These are phyloP conservation scores for Calosoma granatense DNA, from an alignment of 1,140 invertebrate genomes.

Conservation along the genomic window DNA sequence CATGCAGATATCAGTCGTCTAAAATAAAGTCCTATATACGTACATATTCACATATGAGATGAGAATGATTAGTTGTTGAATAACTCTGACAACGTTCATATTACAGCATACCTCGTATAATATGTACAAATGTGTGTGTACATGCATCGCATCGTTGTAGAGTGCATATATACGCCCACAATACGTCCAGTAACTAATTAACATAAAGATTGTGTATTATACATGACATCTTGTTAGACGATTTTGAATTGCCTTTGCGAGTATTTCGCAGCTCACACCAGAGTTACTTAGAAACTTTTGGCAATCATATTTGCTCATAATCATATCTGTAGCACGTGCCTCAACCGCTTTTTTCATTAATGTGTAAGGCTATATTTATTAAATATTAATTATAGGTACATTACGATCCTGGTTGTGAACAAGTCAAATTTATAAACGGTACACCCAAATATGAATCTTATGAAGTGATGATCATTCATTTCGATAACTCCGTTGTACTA, in stretches of 20 bases:
- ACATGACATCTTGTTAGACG: not conserved
- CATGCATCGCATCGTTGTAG: not conserved
- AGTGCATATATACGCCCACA: constrained; percentile 2
- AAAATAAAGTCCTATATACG: not conserved
- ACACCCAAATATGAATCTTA: not conserved
- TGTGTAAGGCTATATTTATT: not conserved
- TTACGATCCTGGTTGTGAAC: not conserved
- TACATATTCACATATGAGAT: not conserved
- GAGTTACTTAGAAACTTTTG: not conserved
- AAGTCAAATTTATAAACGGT: not conserved
- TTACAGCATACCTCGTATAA: too few relatives aligned
- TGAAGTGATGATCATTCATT: not conserved
- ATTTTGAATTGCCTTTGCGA: constrained; percentile 8
- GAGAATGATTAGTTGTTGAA: not conserved
- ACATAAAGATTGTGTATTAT: not conserved
- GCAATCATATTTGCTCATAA: constrained; percentile 8
- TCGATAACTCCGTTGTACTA: not conserved
- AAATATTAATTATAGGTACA: not conserved
- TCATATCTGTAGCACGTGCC: constrained; percentile 6
- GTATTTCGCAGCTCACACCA: not conserved
- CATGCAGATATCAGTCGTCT: not conserved
- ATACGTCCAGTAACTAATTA: constrained; percentile 4
- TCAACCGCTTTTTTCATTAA: not conserved
- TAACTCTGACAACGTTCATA: too few relatives aligned
- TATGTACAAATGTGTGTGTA: not conserved